Evolutionary conservation across 1,140 invertebrate genomes (phyloP).

Genomic region (Drosophila subobscura): DNA sequence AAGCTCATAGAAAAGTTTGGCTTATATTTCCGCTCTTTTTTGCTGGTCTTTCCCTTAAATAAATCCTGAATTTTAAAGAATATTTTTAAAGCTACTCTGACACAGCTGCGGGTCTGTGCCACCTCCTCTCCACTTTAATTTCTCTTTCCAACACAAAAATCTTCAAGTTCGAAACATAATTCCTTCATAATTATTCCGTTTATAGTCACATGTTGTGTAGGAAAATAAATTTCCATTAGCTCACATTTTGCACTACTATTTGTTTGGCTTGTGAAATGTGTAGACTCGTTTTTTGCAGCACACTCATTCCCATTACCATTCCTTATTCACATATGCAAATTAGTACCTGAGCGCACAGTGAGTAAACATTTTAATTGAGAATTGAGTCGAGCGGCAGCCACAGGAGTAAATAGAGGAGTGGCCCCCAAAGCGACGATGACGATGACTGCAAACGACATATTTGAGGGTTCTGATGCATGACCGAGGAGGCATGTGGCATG

Average conservation of each 20-base stretch:
- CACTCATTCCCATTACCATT: neutral
- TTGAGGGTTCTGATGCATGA: slow-evolving; percentile 39
- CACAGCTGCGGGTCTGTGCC: no score
- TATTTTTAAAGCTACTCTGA: no score
- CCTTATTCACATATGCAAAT: slow-evolving; percentile 41
- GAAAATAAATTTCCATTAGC: slow-evolving; percentile 17
- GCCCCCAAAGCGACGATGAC: no score
- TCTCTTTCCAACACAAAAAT: no score
- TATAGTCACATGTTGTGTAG: no score
- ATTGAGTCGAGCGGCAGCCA: slow-evolving; percentile 60
- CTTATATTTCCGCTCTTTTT: no score
- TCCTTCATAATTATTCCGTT: no score
- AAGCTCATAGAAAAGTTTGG: no score
- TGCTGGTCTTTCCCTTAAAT: no score
- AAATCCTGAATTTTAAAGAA: no score
- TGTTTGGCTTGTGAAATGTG: neutral
- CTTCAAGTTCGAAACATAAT: no score
- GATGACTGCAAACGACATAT: slow-evolving; percentile 65
- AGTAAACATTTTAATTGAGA: slow-evolving; percentile 79
- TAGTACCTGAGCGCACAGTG: slow-evolving; percentile 27
- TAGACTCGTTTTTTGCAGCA: slow-evolving; percentile 15
- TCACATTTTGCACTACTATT: slow-evolving; percentile 11
- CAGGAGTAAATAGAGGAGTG: slow-evolving; percentile 65
- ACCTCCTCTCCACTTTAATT: no score
- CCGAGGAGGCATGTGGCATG: slow-evolving; percentile 20